Evolutionary conservation across 2,797 vertebrate genomes (phyloP).

Genomic region (Anas capensis): DNA sequence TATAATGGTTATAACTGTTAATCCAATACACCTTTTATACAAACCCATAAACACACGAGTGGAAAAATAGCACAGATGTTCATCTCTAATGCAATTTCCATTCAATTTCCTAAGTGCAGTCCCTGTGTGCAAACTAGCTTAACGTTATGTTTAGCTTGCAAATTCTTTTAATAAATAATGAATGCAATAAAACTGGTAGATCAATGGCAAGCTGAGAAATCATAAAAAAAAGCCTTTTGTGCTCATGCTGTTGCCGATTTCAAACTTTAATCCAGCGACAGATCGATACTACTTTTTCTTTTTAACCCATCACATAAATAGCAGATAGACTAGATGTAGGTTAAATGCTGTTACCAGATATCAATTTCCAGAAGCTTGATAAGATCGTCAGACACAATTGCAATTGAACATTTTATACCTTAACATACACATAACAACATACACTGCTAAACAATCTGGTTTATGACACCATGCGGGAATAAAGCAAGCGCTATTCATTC

Average conservation of each 20-base stretch:
- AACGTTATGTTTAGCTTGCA: constrained; percentile 93
- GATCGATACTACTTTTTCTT: constrained; percentile 82
- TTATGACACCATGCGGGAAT: neutral
- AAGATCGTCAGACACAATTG: constrained; percentile 63
- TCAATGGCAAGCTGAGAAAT: constrained; percentile 90
- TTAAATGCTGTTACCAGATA: constrained; percentile 78
- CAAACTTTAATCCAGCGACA: constrained; percentile 83
- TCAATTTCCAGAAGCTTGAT: constrained; percentile 76
- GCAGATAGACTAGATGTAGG: constrained; percentile 72
- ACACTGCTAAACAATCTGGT: constrained; percentile 17
- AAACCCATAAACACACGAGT: constrained; percentile 84
- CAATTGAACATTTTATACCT: constrained; percentile 69
- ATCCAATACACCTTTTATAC: constrained; percentile 85
- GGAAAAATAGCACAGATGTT: constrained; percentile 93
- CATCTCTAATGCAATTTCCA: constrained; percentile 95
- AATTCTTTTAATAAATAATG: constrained; percentile 94
- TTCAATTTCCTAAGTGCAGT: constrained; percentile 95
- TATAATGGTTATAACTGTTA: constrained; percentile 82
- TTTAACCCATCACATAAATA: constrained; percentile 80
- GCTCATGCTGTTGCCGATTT: constrained; percentile 82
- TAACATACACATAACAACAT: constrained; percentile 24
- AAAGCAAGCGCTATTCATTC: constrained; percentile 22
- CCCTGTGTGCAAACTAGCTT: constrained; percentile 91
- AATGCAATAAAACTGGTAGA: constrained; percentile 90
- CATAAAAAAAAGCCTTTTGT: constrained; percentile 85